Percentiles rank a stretch among this genome's conserved stretches.
Conservation (phyloP, 2,113 vertebrate genomes). For the Megaptera novaeangliae region DNA sequence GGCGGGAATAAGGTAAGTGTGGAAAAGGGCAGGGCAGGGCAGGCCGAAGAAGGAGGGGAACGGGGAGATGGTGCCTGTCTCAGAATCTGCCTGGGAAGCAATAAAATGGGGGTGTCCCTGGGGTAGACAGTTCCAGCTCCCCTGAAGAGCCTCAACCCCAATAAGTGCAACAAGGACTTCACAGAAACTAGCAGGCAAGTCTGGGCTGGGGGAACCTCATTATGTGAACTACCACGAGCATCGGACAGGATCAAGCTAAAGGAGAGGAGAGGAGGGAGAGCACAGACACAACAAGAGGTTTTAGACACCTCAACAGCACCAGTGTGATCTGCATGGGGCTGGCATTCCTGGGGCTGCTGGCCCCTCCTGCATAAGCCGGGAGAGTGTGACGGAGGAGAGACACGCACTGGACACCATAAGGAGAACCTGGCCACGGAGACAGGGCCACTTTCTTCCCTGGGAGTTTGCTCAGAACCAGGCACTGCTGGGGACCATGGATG, state of each 20-base stretch:
- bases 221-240: neutral
- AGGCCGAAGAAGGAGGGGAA: neutral
- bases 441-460: constrained; percentile 51
- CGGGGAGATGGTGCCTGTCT: constrained; percentile 43
- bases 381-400: constrained; percentile 58
- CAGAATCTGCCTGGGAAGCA: constrained; percentile 51
- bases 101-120: constrained; percentile 28
- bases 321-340: constrained; percentile 61
- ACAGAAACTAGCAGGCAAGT: neutral
- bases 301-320: constrained; percentile 63
- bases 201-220: neutral
- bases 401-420: constrained; percentile 42
- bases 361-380: constrained; percentile 46
- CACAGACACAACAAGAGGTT: neutral
- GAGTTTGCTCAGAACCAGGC: constrained; percentile 54
- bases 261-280: constrained; percentile 12
- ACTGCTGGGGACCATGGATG: constrained; percentile 1
- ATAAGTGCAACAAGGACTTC: constrained; percentile 65
- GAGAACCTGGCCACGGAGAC: constrained; percentile 29
- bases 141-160: constrained; percentile 55
- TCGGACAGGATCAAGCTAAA: constrained; percentile 20
- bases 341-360: constrained; percentile 32
- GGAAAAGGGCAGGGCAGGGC: constrained; percentile 30
- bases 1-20: neutral
- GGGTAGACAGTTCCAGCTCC: constrained; percentile 52